These are phyloP conservation scores for Corythoichthys intestinalis DNA, from an alignment of 2,113 vertebrate genomes.

Conservation along the genomic window DNA sequence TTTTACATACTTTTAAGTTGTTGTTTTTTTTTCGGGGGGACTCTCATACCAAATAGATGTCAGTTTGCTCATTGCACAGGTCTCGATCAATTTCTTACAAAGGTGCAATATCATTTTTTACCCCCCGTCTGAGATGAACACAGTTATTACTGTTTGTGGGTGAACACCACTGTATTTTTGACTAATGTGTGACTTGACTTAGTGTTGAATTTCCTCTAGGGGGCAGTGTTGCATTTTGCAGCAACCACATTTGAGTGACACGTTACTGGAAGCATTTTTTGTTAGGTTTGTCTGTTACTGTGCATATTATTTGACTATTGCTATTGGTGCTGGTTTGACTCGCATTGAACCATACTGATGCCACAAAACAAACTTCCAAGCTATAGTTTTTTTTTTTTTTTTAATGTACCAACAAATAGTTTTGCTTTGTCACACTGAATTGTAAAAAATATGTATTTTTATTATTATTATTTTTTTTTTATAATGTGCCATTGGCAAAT, in stretches of 20 bases:
- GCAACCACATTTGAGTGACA: constrained; percentile 44
- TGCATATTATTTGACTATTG: constrained; percentile 11
- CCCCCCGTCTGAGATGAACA: constrained; percentile 41
- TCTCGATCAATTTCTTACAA: constrained; percentile 53
- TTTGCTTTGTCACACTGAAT: constrained; percentile 50
- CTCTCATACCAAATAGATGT: constrained; percentile 4
- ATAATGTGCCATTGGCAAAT: constrained; percentile 48
- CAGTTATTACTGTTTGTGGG: constrained; percentile 55
- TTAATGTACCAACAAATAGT: constrained; percentile 49
- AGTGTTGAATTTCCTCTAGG: constrained; percentile 36
- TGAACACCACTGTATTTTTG: constrained; percentile 62
- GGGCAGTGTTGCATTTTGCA: constrained; percentile 71
- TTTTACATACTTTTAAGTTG: constrained; percentile 43
- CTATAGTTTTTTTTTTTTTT: constrained; percentile 56
- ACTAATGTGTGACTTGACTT: constrained; percentile 46
- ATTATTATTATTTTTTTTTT: constrained; percentile 32
- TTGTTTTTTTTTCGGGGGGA: constrained; percentile 14
- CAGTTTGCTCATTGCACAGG: constrained; percentile 38
- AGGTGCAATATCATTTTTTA: constrained; percentile 65
- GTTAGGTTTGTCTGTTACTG: constrained; percentile 22
- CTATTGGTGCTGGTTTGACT: constrained; percentile 32
- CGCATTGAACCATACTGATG: constrained; percentile 38
- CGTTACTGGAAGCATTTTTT: constrained; percentile 39
- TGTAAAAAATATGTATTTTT: constrained; percentile 29
- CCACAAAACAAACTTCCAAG: constrained; percentile 31